Base-by-base conservation (phyloP, 2,888 invertebrate species). In the Masnerella sp. region DNA sequence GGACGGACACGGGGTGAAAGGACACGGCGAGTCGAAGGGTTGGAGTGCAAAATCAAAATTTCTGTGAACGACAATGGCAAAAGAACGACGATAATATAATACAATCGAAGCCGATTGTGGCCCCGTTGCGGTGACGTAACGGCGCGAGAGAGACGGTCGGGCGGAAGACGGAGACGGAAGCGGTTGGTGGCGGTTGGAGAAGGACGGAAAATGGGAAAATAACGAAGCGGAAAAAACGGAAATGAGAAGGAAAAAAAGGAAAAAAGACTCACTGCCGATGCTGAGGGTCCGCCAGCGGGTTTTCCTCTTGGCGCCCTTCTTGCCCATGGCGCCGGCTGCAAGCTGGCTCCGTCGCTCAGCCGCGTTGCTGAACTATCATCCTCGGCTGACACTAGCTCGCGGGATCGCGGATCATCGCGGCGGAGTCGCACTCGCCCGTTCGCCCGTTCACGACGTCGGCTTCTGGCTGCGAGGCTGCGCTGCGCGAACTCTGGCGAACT, bases 251-350 rank as follows among this genome's bases (percentile, higher is more conserved):
- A 15, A 9, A 14, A 51, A 7, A 22, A 38, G 11, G 12, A 11
- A 5, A n/a, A 30, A n/a, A 17, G 76, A 86, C 88, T 89, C 83
- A 90, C 90, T 89, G 79, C 89, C 89, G 82, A 91, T 90, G 77
- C 90, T 89, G 80, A 91, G 88, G 79, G 90, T 89, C 86, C 91
- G 89, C 91, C 91, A 91, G 86, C 90, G 89, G 79, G 91, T 91
- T 87, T 90, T 91, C 83, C 90, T 88, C 79, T 88, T 88, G 38
- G 85, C 86, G 76, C 88, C 88, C 87, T 90, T 90, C 86, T 90
- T 91, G 85, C 91, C 91, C 91, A 91, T 91, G 80, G 81, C 67
- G 56, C 64, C 64, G 73, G 73, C 51, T 34, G 68, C 40, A 62
- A 61, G 40, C 56, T 49, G 65, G 36, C 20, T 34, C 61, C 20